Conservation (phyloP, 2,113 vertebrate species). For the Rousettus leschenaultii region DNA sequence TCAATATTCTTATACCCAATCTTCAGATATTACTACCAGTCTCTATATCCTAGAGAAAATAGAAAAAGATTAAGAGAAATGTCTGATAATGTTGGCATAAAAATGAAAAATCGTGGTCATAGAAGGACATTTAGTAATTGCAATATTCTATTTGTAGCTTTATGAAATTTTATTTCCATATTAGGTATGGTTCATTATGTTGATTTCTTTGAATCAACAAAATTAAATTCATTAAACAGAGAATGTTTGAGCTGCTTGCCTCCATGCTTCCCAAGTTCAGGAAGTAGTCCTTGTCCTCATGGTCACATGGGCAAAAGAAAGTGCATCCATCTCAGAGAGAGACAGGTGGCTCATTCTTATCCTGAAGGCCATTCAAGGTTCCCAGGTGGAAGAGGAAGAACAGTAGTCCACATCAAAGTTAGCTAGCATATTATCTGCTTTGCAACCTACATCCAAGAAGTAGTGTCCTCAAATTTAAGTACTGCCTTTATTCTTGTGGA, state of each 20-base stretch:
- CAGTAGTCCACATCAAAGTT: background rate
- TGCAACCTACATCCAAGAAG: background rate
- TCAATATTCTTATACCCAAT: background rate
- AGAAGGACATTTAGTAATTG: background rate
- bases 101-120: background rate
- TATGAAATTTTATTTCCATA: background rate
- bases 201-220: background rate
- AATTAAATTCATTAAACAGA: background rate
- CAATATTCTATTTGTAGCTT: background rate
- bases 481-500: background rate
- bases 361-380: background rate
- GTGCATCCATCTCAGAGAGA: background rate
- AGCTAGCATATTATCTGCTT: background rate
- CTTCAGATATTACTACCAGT: background rate
- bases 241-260: background rate
- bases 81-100: background rate
- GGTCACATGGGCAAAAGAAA: background rate
- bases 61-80: background rate
- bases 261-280: background rate
- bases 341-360: background rate
- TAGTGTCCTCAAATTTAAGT: background rate
- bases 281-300: background rate
- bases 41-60: background rate
- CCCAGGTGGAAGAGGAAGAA: background rate
- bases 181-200: background rate